Conservation (phyloP, 2,113 vertebrate species). For the Ictidomys tridecemlineatus region DNA sequence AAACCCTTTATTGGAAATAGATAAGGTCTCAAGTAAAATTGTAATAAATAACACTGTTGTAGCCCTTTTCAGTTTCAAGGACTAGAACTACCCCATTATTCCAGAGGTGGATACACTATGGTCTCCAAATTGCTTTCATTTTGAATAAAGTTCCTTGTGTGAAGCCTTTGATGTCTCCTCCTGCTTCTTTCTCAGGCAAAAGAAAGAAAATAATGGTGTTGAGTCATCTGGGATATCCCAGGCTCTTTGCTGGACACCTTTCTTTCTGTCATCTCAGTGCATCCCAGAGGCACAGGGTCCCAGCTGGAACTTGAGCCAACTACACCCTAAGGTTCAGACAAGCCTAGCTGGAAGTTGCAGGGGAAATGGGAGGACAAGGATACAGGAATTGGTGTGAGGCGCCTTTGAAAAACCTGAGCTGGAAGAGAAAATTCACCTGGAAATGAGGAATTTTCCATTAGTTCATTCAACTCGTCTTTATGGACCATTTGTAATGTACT, state of each 20-base stretch:
- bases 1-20: neutral
- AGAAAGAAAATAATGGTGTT: conserved; percentile 17
- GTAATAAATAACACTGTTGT: conserved; percentile 33
- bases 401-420: neutral
- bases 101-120: neutral
- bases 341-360: neutral
- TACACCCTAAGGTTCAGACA: neutral
- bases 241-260: neutral
- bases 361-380: neutral
- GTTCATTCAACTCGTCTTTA: conserved; percentile 37
- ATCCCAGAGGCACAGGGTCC: neutral
- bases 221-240: conserved; percentile 20
- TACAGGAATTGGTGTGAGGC: neutral
- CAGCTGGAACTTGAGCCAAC: neutral
- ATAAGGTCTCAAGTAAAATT: conserved; percentile 17
- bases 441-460: conserved; percentile 51
- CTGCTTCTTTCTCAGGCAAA: conserved; percentile 28
- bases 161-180: conserved; percentile 51
- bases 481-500: neutral
- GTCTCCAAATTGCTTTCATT: conserved; percentile 72
- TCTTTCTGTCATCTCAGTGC: neutral
- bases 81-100: conserved; percentile 2
- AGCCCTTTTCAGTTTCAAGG: conserved; percentile 33
- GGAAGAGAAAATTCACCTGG: conserved; percentile 22
- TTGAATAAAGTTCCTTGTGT: conserved; percentile 67